phyloP scores from a whole-genome alignment of 64 coral and sea anemone genomes.

The Stylophora pistillata region DNA sequence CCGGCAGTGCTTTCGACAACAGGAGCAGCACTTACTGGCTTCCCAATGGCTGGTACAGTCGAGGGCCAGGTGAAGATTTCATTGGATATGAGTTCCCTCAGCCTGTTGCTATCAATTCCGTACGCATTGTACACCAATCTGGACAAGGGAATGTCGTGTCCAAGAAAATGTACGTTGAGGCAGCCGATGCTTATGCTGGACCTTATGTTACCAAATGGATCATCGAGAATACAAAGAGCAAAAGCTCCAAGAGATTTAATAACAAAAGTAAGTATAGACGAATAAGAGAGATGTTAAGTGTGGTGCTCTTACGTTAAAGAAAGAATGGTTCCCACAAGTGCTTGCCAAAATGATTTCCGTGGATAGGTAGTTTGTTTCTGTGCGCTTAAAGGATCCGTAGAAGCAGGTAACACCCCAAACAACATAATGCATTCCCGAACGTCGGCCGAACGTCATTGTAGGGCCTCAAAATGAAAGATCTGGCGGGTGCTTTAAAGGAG shows the following conservation, averaged over 20 bases:
- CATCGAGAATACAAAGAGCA: conserved; percentile 66
- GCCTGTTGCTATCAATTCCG: conserved; percentile 64
- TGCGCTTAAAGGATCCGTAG: too few relatives aligned
- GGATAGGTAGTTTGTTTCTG: too few relatives aligned
- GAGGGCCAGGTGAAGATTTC: conserved; percentile 62
- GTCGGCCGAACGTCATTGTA: too few relatives aligned
- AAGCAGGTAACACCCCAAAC: too few relatives aligned
- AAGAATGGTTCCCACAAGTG: too few relatives aligned
- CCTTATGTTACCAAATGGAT: conserved; percentile 74
- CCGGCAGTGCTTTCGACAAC: conserved; percentile 66
- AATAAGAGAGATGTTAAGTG: too few relatives aligned
- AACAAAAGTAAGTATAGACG: conserved; percentile 69
- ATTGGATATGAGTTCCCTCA: conserved; percentile 54
- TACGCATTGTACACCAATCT: conserved; percentile 66
- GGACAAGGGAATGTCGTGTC: conserved; percentile 74
- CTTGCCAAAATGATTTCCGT: too few relatives aligned
- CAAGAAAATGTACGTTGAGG: conserved; percentile 74
- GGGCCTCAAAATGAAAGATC: too few relatives aligned
- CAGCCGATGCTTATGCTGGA: conserved; percentile 60
- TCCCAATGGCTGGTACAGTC: conserved; percentile 82
- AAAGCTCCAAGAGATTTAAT: conserved; percentile 60
- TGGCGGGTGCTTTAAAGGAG: too few relatives aligned
- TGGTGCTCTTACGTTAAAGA: too few relatives aligned
- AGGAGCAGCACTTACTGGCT: conserved; percentile 68
- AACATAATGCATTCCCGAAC: too few relatives aligned